Evolutionary conservation across 2,797 vertebrate genomes (phyloP).

Genomic region (Microtus agrestis): DNA sequence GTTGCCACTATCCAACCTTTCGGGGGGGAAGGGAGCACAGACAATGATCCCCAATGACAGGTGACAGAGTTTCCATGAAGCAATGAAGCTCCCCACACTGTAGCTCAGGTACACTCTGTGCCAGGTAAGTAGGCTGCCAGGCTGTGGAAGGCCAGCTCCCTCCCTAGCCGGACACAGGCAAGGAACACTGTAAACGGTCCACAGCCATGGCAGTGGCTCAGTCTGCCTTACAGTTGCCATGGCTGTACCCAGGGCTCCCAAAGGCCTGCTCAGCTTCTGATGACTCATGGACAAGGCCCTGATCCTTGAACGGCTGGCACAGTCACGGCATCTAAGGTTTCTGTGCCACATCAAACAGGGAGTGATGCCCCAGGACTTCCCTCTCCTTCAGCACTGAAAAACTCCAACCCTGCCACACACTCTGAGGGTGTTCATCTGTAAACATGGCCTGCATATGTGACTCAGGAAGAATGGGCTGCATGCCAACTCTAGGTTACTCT

Average conservation of each 20-base stretch:
- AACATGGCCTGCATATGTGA: background rate
- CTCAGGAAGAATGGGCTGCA: background rate
- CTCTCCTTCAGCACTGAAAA: conserved; percentile 18
- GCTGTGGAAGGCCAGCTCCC: background rate
- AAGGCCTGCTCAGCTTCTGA: background rate
- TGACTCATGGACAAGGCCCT: background rate
- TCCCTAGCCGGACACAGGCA: background rate
- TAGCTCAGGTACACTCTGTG: background rate
- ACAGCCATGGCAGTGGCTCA: background rate
- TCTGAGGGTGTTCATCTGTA: background rate
- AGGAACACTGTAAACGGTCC: background rate
- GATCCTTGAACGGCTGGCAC: background rate
- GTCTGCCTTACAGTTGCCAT: background rate
- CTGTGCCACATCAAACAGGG: background rate
- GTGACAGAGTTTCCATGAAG: background rate
- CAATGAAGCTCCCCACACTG: too few species aligned
- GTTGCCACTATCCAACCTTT: background rate
- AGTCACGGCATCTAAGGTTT: background rate
- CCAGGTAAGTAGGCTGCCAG: background rate
- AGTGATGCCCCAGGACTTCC: conserved; percentile 19
- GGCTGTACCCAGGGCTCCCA: background rate
- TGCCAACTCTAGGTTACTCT: background rate
- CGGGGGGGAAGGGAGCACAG: background rate
- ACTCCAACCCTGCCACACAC: background rate
- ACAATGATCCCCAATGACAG: background rate